Evolutionary conservation across 37 sponge, comb jelly and placozoan genomes (phyloP).

Genomic region (Bolinopsis microptera): DNA sequence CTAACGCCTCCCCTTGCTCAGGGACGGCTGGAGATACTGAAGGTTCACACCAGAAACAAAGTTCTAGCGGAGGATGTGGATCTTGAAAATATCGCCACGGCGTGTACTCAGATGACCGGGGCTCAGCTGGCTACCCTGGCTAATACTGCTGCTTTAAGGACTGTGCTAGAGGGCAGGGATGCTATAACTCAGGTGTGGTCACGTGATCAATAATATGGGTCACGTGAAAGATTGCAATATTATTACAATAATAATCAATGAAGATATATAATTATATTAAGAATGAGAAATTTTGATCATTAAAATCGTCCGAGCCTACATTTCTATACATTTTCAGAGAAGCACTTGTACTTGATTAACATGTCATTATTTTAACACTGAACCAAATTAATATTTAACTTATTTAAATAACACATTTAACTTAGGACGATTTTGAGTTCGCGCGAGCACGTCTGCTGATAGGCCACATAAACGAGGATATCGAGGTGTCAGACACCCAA

Average conservation of each 20-base stretch:
- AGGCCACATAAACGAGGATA: constrained; percentile 31
- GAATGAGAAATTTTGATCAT: too few relatives aligned
- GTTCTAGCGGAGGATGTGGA: constrained; percentile 13
- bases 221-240: too few relatives aligned
- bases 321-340: too few relatives aligned
- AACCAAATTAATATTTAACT: too few relatives aligned
- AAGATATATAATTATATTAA: too few relatives aligned
- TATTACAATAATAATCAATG: too few relatives aligned
- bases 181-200: constrained; percentile 4
- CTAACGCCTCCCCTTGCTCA: background rate
- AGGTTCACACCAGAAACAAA: constrained; percentile 35
- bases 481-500: constrained; percentile 15
- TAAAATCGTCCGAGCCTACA: too few relatives aligned
- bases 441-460: constrained; percentile 30
- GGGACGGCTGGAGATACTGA: constrained; percentile 18
- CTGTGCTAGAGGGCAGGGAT: background rate
- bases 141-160: constrained; percentile 47
- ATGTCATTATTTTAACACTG: too few relatives aligned
- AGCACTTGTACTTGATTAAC: too few relatives aligned
- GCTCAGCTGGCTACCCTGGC: constrained; percentile 31
- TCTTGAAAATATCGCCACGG: background rate
- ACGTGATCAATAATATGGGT: too few relatives aligned
- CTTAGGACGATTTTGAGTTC: constrained; percentile 55
- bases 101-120: constrained; percentile 35
- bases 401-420: too few relatives aligned